Conservation (phyloP, 92 coral and sea anemone genomes). For the Porites cylindrica region DNA sequence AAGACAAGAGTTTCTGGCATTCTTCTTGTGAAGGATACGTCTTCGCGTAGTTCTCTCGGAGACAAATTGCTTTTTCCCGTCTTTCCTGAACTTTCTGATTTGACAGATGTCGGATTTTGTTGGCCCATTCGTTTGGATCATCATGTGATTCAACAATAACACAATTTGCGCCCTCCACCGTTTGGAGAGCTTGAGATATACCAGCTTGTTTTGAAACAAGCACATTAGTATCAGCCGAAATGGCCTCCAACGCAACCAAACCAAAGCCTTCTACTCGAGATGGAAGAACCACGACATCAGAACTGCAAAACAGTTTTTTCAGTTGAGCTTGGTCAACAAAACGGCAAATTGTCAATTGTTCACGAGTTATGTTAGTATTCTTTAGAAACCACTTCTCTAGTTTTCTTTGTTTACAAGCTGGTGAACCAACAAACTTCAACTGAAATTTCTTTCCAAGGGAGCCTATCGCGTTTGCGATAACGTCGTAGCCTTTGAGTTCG, state of each 20-base stretch:
- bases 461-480: neutral
- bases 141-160: neutral
- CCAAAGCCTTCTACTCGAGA: constrained; percentile 45
- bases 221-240: neutral
- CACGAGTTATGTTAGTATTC: neutral
- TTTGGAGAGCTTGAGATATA: neutral
- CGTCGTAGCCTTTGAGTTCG: constrained; percentile 2
- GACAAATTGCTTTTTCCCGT: neutral
- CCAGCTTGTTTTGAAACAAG: constrained; percentile 4
- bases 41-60: constrained; percentile 12
- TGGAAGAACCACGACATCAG: constrained; percentile 13
- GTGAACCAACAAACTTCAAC: constrained; percentile 5
- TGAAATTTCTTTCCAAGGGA: neutral
- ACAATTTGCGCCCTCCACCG: neutral
- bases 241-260: neutral
- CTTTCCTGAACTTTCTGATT: neutral
- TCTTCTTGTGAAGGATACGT: neutral
- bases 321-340: neutral
- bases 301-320: neutral
- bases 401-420: neutral
- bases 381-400: constrained; percentile 4
- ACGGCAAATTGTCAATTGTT: neutral
- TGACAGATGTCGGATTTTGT: neutral
- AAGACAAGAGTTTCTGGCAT: neutral
- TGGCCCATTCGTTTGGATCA: constrained; percentile 30